Evolutionary conservation across 2,888 invertebrate species (phyloP).

Genomic region (Parnassius mnemosyne): DNA sequence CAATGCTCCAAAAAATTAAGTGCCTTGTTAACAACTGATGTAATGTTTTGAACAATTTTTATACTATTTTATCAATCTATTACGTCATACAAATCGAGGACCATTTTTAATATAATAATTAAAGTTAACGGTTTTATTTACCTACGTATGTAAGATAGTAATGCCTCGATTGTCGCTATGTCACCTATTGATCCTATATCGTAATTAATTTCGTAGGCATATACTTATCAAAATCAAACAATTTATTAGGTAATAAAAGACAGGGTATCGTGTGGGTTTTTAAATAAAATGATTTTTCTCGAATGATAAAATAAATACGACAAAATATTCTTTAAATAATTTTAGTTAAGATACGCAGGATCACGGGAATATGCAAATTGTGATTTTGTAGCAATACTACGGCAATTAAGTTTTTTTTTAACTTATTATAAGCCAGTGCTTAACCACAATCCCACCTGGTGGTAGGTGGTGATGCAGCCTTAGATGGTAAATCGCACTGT

Average conservation of each 20-base stretch:
- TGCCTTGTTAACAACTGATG: neutral
- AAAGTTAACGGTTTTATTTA: conserved; percentile 16
- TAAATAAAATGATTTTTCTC: conserved; percentile 14
- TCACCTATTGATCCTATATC: conserved; percentile 24
- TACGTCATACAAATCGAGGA: conserved; percentile 11
- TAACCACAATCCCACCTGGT: too few relatives aligned
- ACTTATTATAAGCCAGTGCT: too few relatives aligned
- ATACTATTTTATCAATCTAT: neutral
- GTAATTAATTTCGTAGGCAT: conserved; percentile 8
- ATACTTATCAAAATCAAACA: conserved; percentile 6
- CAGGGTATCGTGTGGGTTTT: neutral
- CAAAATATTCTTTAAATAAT: too few relatives aligned
- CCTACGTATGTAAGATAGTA: conserved; percentile 6
- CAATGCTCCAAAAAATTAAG: too few relatives aligned
- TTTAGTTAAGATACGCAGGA: too few relatives aligned
- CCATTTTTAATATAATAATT: conserved; percentile 7
- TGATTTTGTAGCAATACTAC: too few relatives aligned
- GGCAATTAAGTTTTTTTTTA: too few relatives aligned
- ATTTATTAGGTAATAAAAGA: neutral
- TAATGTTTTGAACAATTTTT: neutral
- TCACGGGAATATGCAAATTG: too few relatives aligned
- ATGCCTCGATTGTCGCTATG: conserved; percentile 13
- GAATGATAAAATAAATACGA: neutral
- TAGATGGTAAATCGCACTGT: too few relatives aligned
- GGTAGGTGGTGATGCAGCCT: too few relatives aligned